Evolutionary conservation across 2,797 vertebrate species (phyloP).

Genomic region (Limosa lapponica): DNA sequence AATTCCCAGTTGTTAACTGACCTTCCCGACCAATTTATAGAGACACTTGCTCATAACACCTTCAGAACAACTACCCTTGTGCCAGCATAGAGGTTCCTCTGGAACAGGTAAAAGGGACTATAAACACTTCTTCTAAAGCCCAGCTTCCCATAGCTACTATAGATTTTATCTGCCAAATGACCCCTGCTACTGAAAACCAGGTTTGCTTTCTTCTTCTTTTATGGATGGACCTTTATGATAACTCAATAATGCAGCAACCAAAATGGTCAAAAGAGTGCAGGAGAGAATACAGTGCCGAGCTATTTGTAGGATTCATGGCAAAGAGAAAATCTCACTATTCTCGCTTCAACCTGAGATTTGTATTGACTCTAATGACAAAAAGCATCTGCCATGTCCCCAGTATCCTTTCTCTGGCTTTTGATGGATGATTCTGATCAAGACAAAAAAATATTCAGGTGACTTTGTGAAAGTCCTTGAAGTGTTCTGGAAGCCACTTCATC

Average conservation of each 20-base stretch:
- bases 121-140: not conserved
- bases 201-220: not conserved
- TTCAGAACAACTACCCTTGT: not conserved
- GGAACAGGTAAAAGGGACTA: not conserved
- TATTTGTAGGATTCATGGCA: not conserved
- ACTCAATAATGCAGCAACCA: not conserved
- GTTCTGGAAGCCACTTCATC: not conserved
- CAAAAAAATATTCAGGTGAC: not conserved
- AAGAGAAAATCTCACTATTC: not conserved
- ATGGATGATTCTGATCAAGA: not conserved
- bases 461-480: not conserved
- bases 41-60: not conserved
- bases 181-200: not conserved
- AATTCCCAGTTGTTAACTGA: not conserved
- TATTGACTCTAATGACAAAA: not conserved
- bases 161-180: not conserved
- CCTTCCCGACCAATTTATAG: not conserved
- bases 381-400: not conserved
- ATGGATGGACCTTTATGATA: not conserved
- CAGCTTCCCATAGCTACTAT: not conserved
- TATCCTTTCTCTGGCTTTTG: not conserved
- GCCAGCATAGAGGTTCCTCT: not conserved
- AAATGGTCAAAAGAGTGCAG: not conserved
- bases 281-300: not conserved
- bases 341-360: not conserved